Evolutionary conservation across 1,140 invertebrate genomes (phyloP), one percentile per base, ranked within the genome.

Genomic region (Penaeus japonicus): DNA sequence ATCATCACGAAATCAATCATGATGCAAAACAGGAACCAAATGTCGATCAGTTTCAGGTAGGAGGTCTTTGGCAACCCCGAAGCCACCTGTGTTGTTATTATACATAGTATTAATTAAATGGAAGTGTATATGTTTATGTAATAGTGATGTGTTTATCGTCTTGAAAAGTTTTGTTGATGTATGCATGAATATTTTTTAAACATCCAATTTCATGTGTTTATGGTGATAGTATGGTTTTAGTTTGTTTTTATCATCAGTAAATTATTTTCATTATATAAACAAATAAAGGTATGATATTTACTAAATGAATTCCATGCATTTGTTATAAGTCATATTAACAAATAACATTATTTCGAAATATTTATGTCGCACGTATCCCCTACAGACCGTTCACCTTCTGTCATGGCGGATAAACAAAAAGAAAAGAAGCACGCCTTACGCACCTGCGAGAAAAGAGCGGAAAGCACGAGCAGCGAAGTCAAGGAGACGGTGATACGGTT

Each of bases 11-110:
- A 90, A 59, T 89, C 83, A 10, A 79, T 27, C n/a, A 86, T 35
- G 78, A 90, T 90, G 87, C 90, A 90, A 24, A 90, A 90, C 84
- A 90, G 83, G 84, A 87, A 90, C 90, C 90, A 90, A 0, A 87
- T 77, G 70, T 90, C 90, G 18, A 90, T 90, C 55, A 82, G 62
- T 54, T 90, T 90, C 70, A 90, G 35, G 80, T 89, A 90, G 15
- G 87, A 39, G n/a, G 90, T 90, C 30, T 84, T 89, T 15, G 90
- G 90, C 18, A 87, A 57, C 20, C 85, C 85, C 3, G 85, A 87
- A 0, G 78, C 79, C 18, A 87, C 75, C 84, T 86, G 83, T 53
- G 24, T 65, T 20, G 59, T 53, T 81, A n/a, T n/a, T n/a, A n/a
- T n/a, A n/a, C n/a, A n/a, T n/a, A n/a, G n/a, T n/a, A n/a, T n/a